phyloP scores from a whole-genome alignment of 2,888 invertebrate species.

The Myopa testacea region DNA sequence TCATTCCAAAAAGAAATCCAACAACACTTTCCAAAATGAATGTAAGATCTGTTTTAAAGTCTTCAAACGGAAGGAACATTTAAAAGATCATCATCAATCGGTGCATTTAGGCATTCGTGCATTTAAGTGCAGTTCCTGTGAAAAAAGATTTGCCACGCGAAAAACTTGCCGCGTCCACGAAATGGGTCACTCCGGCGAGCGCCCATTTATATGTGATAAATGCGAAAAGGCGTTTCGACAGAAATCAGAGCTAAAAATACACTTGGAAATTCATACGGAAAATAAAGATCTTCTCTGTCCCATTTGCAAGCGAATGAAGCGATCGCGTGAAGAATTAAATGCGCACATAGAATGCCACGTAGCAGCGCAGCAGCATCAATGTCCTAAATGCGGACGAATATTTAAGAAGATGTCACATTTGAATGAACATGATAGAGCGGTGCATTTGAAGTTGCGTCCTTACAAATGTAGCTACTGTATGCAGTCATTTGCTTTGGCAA shows the following conservation, averaged over 20 bases:
- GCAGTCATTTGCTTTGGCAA: slow-evolving; percentile 38
- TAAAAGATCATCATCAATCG: slow-evolving; percentile 42
- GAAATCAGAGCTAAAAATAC: slow-evolving; percentile 36
- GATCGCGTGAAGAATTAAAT: slow-evolving; percentile 35
- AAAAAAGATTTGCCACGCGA: slow-evolving; percentile 42
- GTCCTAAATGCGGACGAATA: slow-evolving; percentile 43
- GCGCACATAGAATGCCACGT: slow-evolving; percentile 41
- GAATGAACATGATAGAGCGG: slow-evolving; percentile 41
- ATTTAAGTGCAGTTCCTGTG: slow-evolving; percentile 43
- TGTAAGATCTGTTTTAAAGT: slow-evolving; percentile 41
- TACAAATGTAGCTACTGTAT: slow-evolving; percentile 44
- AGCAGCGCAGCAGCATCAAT: slow-evolving; percentile 42
- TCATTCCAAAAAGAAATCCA: not conserved
- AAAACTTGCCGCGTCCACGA: slow-evolving; percentile 42
- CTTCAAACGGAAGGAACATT: slow-evolving; percentile 44
- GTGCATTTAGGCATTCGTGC: slow-evolving; percentile 43
- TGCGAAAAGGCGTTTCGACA: slow-evolving; percentile 44
- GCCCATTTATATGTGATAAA: slow-evolving; percentile 41
- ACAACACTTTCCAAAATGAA: slow-evolving; percentile 25
- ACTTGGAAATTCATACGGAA: slow-evolving; percentile 44
- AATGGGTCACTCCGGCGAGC: slow-evolving; percentile 43
- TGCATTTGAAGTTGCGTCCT: slow-evolving; percentile 44
- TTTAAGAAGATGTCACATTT: slow-evolving; percentile 42
- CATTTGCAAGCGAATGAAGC: slow-evolving; percentile 45
- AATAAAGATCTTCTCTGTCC: slow-evolving; percentile 43